Conservation (phyloP, 2,888 invertebrate species). For the Dolichomitus sp. region DNA sequence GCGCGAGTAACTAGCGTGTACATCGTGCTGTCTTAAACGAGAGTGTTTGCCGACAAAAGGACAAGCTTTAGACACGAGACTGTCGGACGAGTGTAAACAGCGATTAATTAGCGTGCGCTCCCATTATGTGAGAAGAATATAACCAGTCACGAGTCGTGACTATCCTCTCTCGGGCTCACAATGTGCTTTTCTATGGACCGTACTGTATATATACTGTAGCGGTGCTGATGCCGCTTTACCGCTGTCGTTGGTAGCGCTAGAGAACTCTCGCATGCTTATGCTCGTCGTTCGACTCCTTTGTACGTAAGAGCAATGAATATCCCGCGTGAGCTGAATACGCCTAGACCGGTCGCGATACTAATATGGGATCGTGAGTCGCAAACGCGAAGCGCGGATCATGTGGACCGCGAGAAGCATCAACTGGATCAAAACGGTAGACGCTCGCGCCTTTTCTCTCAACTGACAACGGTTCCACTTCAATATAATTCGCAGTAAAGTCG, state of each 20-base stretch:
- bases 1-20: conserved; percentile 10
- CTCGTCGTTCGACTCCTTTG: conserved; percentile 52
- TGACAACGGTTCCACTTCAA: background rate
- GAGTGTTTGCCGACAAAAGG: conserved; percentile 67
- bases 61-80: conserved; percentile 60
- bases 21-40: conserved; percentile 55
- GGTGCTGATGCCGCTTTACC: conserved; percentile 32
- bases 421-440: conserved; percentile 75
- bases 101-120: conserved; percentile 79
- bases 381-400: conserved; percentile 44
- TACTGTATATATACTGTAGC: conserved; percentile 15
- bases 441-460: conserved; percentile 41
- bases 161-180: conserved; percentile 40
- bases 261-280: conserved; percentile 34
- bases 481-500: conserved; percentile 48
- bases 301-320: conserved; percentile 65
- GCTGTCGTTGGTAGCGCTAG: conserved; percentile 1
- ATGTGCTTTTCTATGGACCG: conserved; percentile 49
- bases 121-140: conserved; percentile 71
- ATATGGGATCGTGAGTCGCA: conserved; percentile 76
- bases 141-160: conserved; percentile 63
- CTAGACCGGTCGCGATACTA: conserved; percentile 81
- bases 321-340: conserved; percentile 74
- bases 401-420: conserved; percentile 76
- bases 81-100: conserved; percentile 75